Evolutionary conservation across 2,888 invertebrate species (phyloP).

Genomic region (Poecilobothrus nobilitatus): DNA sequence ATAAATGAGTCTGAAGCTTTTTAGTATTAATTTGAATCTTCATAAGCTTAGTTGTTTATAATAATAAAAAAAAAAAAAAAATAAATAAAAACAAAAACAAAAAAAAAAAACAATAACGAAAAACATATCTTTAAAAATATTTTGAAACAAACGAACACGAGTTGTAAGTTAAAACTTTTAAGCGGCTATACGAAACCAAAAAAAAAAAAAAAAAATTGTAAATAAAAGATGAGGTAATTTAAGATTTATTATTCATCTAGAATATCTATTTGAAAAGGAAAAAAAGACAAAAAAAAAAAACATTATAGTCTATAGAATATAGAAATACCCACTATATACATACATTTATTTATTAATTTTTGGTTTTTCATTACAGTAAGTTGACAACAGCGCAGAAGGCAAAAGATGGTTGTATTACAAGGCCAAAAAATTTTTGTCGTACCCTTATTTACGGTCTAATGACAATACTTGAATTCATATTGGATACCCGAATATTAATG

Average conservation of each 20-base stretch:
- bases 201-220: not conserved
- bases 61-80: not conserved
- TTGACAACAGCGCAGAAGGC: not conserved
- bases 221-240: not conserved
- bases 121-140: not conserved
- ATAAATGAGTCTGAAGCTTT: not conserved
- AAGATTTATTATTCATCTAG: not conserved
- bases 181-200: not conserved
- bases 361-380: not conserved
- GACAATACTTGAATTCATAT: not conserved
- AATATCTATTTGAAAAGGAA: not conserved
- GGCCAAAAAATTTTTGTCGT: not conserved
- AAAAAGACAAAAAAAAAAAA: too few relatives aligned
- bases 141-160: not conserved
- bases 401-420: not conserved
- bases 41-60: not conserved
- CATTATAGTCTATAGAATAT: too few relatives aligned
- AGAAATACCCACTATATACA: too few relatives aligned
- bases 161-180: not conserved
- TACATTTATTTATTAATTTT: too few relatives aligned
- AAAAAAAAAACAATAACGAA: not conserved
- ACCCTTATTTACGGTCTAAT: not conserved
- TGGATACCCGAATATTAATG: not conserved
- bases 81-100: not conserved
- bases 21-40: constrained; percentile 4